These are phyloP conservation scores for Dendroctonus ponderosae DNA, from an alignment of 1,140 invertebrate genomes.

Conservation along the genomic window DNA sequence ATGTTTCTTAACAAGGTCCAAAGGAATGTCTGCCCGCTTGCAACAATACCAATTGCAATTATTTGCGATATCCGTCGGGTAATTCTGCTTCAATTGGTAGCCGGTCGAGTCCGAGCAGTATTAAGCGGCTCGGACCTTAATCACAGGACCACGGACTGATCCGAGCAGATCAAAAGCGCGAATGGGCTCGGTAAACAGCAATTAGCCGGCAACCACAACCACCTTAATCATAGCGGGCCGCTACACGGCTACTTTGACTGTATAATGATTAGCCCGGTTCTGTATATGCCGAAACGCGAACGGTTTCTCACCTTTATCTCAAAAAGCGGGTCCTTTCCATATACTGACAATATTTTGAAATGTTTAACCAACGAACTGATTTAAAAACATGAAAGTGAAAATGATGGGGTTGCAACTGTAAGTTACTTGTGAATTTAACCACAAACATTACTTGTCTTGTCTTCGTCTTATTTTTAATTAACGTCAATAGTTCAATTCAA, in stretches of 20 bases:
- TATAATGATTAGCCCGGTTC: slow-evolving; percentile 41
- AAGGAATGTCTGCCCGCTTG: slow-evolving; percentile 15
- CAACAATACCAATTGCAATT: slow-evolving; percentile 27
- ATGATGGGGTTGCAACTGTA: too few species aligned
- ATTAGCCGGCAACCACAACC: slow-evolving; percentile 50
- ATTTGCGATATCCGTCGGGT: slow-evolving; percentile 23
- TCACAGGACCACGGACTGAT: slow-evolving; percentile 46
- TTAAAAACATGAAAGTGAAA: too few species aligned
- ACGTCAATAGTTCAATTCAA: too few species aligned
- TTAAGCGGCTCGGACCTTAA: slow-evolving; percentile 42
- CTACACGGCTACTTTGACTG: slow-evolving; percentile 48
- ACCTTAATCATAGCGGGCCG: slow-evolving; percentile 48
- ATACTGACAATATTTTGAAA: too few species aligned
- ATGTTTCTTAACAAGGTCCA: slow-evolving; percentile 24
- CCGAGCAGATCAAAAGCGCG: slow-evolving; percentile 50
- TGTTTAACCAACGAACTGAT: too few species aligned
- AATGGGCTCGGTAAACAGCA: slow-evolving; percentile 51
- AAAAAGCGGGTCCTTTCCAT: too few species aligned
- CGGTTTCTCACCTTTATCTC: too few species aligned
- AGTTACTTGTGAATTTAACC: too few species aligned
- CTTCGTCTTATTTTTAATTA: too few species aligned
- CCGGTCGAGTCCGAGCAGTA: slow-evolving; percentile 47
- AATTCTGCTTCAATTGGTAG: slow-evolving; percentile 38
- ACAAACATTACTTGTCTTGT: too few species aligned
- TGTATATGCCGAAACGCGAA: slow-evolving; percentile 9